Base-by-base conservation (phyloP, 1,140 invertebrate species). In the Panulirus ornatus region DNA sequence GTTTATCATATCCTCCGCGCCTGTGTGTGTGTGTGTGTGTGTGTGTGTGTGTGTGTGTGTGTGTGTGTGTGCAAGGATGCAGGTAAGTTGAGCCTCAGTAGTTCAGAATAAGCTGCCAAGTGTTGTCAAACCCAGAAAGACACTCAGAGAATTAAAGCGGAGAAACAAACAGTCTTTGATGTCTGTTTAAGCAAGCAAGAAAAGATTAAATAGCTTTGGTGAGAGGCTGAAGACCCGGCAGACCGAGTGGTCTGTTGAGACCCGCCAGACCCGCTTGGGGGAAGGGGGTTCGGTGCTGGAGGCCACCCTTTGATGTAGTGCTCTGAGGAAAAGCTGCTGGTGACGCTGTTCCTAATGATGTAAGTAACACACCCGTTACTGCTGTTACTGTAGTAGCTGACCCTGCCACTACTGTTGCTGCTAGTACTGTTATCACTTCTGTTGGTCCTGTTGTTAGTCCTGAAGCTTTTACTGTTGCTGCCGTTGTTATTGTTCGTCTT, bases 111-210 rank as follows among this genome's bases (percentile, higher is more conserved):
- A n/a, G 22, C n/a, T 30, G 58, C 5, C 27, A 66, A 66, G 58
- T 66, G 58, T 66, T 66, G 58, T 66, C 58, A 66, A 27, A 66
- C 16, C 58, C 58, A 66, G 58, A 66, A 75, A 75, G 36, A 75
- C 71, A 75, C 40, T 75, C 40, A 42, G 36, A 75, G 71, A 75
- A 75, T 75, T 75, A 42, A n/a, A 40, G 40, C 36, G 71, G 19
- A 2, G 71, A 75, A 22, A 75, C 71, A 75, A 75, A 40, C 71
- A 75, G 71, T 22, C 40, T 75, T 75, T 75, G 71, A 75, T 75
- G 71, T 75, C 36, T 75, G 71, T 42, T 75, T 75, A 75, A 75
- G 71, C 71, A 75, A 75, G 71, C 71, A 75, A n/a, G 22, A 75
- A 40, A 40, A 75, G 71, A 75, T 75, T 38, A 75, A 75, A 75